Percentiles rank a stretch among this genome's conserved stretches.
These are phyloP conservation scores for Erpornis zantholeuca DNA, from an alignment of 2,113 vertebrate species.

Conservation along the genomic window DNA sequence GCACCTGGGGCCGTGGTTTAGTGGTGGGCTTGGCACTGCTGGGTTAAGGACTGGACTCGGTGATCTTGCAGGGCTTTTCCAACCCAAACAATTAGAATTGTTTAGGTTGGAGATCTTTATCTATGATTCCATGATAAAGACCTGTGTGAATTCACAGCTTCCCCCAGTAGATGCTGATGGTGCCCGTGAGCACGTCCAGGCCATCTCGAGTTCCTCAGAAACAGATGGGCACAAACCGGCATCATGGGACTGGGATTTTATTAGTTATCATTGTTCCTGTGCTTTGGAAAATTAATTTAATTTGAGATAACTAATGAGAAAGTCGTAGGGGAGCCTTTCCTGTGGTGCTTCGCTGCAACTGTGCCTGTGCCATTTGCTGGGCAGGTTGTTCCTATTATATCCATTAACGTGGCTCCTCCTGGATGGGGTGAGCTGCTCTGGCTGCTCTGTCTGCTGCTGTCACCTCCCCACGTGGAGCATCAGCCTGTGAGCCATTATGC, in stretches of 20 bases:
- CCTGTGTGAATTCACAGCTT: rapidly evolving
- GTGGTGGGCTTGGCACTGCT: background rate
- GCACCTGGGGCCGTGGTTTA: background rate
- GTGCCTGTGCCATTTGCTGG: background rate
- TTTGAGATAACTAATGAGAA: background rate
- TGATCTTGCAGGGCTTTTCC: background rate
- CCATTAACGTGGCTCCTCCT: background rate
- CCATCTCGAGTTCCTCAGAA: background rate
- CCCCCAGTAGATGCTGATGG: background rate
- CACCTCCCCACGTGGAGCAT: background rate
- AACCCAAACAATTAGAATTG: background rate
- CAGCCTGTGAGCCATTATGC: background rate
- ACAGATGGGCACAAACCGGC: background rate
- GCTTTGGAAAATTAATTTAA: constrained; percentile 31
- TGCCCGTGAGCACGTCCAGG: background rate
- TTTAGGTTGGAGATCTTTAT: no score
- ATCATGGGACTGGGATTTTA: background rate
- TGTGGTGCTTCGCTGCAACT: background rate
- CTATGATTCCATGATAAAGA: background rate
- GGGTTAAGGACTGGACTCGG: background rate
- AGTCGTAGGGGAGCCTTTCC: background rate
- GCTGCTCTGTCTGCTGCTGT: background rate
- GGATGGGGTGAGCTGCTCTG: background rate
- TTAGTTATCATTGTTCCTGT: background rate
- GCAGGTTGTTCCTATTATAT: background rate